A percentile compares a stretch with the other conserved stretches of the same genome.
These are phyloP conservation scores for Paralvinella palmiformis DNA, from an alignment of 1,140 invertebrate genomes.

Conservation along the genomic window DNA sequence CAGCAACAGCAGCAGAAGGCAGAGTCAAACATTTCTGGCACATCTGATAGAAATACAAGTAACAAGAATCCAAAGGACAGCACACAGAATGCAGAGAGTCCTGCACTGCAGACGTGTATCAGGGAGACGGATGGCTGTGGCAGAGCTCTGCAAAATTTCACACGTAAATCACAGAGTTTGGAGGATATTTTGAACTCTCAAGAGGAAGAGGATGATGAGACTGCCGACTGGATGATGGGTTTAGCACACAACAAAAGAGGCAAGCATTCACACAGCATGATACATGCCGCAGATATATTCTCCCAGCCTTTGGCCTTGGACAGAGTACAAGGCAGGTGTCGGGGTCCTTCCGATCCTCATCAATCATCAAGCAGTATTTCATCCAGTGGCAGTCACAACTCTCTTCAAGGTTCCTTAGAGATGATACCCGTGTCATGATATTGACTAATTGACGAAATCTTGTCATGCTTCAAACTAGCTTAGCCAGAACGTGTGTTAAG, in stretches of 20 bases:
- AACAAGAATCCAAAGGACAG: no score
- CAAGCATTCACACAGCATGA: background rate
- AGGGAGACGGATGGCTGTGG: background rate
- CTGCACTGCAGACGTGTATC: background rate
- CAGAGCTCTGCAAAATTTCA: background rate
- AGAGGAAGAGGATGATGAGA: no score
- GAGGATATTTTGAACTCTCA: constrained; percentile 41
- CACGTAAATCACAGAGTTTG: constrained; percentile 43
- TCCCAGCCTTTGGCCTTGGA: constrained; percentile 6
- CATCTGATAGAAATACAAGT: background rate
- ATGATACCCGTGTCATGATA: constrained; percentile 45
- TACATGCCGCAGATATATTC: background rate
- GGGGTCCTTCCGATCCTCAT: constrained; percentile 35
- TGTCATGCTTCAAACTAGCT: no score
- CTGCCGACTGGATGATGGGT: background rate
- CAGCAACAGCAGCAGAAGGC: background rate
- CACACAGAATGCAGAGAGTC: background rate
- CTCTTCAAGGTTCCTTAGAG: constrained; percentile 43
- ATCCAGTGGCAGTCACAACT: constrained; percentile 43
- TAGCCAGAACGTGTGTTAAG: no score
- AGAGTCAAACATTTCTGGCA: background rate
- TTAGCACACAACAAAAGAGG: background rate
- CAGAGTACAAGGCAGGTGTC: constrained; percentile 28
- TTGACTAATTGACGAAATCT: no score
- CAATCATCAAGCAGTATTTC: constrained; percentile 45